Evolutionary conservation across 2,797 vertebrate genomes (phyloP), one percentile per base, ranked within the genome.

Genomic region (Heteromormyrus szaboi): DNA sequence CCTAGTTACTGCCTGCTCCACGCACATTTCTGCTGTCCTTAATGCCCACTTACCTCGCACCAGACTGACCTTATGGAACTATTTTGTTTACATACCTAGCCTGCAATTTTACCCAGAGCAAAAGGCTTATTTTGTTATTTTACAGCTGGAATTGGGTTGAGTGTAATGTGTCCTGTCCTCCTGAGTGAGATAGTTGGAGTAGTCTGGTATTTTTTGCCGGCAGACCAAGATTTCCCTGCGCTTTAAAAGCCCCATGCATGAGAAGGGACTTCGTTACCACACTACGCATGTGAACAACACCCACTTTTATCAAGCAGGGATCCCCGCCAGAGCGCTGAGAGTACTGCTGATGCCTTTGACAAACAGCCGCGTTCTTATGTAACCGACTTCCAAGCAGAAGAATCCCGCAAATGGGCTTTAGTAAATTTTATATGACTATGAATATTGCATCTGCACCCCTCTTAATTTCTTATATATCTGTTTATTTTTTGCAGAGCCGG

Each of bases 341-440:
- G 14, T 53, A 25, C 19, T 33, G 46, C 83, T 85, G 85, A 86
- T 86, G 53, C 53, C 29, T 86, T 86, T 86, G 51, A 86, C 51
- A 41, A 59, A 86, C 85, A 86, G 85, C 85, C 33, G 29, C 33
- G 85, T 41, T 25, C 14, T 86, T 86, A 86, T 41, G 85, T 86
- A 86, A 86, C 4, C 7, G 33, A 54, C 53, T 86, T 86, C 29
- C 50, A 51, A 85, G 85, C 53, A 86, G 53, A 59, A 86, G 33
- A 33, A 56, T 84, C n/a, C 53, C 25, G 3, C 85, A 86, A 86
- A 86, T 86, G 85, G 53, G 25, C 29, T 41, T 86, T 86, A n/a
- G 12, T 11, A 12, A 9, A 56, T 86, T 86, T 59, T 86, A 5
- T 56, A 29, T 29, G 50, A 50, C 22, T 19, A 85, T 25, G 72